These are phyloP conservation scores for Cryptotermes secundus DNA, from an alignment of 1,140 invertebrate species.

Conservation along the genomic window DNA sequence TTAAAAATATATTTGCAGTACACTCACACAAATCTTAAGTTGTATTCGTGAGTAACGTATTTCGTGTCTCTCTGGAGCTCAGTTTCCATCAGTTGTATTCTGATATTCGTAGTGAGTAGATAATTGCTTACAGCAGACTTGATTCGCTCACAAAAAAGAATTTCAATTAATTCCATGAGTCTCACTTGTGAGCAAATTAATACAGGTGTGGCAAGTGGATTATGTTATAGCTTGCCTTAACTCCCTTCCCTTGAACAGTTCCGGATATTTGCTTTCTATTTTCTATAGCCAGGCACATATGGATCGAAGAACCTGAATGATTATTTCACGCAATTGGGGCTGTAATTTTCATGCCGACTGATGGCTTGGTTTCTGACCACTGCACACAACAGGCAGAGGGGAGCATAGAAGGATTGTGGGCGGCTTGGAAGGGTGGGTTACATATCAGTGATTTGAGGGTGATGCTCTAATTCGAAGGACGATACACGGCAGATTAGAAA, in stretches of 20 bases:
- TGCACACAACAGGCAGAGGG: background rate
- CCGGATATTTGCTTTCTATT: background rate
- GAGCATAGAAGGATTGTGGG: background rate
- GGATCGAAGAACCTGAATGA: background rate
- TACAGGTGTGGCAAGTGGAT: background rate
- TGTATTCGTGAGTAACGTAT: no score
- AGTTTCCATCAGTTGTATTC: no score
- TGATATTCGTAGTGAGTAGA: no score
- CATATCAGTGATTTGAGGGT: no score
- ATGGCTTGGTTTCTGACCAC: conserved; percentile 13
- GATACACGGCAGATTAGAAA: no score
- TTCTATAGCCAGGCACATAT: background rate
- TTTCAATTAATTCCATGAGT: background rate
- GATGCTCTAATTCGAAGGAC: no score
- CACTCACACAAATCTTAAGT: no score
- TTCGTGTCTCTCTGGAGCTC: no score
- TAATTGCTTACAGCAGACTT: no score
- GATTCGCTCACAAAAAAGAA: background rate
- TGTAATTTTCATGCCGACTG: conserved; percentile 9
- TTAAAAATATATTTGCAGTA: no score
- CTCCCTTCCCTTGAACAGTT: background rate
- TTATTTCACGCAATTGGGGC: background rate
- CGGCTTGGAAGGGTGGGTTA: background rate
- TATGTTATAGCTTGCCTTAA: background rate
- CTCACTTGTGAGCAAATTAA: background rate